Base-by-base conservation (phyloP, 2,888 invertebrate genomes). In the Crocallis elinguaria region DNA sequence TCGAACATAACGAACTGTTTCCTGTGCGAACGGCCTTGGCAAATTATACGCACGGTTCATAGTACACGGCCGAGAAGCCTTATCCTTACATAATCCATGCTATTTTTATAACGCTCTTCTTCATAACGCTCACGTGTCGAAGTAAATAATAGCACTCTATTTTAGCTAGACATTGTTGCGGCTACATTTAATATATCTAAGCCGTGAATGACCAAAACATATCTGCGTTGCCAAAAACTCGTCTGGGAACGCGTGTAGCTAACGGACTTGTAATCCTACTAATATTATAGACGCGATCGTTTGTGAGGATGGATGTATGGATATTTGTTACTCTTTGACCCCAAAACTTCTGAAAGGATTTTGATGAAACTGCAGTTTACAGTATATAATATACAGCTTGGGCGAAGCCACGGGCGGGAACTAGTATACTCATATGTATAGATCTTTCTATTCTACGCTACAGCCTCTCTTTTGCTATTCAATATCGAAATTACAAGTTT, bases 31-130 rank as follows among this genome's bases (percentile, higher is more conserved):
- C 43, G 72, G 57, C 71, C 71, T 73, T 66, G 71, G 46, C 29
- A 6, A 39, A 45, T 56, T 5, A 23, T 23, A 23, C 23, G 7
- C n/a, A 25, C 5, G n/a, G 19, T 35, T 12, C 27, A 29, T 12
- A 43, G 8, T 16, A 9, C n/a, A 37, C 29, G 29, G 38, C 50
- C 48, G 48, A 42, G 71, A 81, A 82, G 75, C 83, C 80, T 71
- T 74, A 77, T 53, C 46, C 59, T 71, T 64, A 57, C 57, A 36
- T 46, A 51, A 50, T 53, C 45, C 50, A 38, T 42, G 43, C 52
- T 66, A 67, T 73, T 68, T 64, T 57, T 65, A 48, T 51, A 54
- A 59, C 51, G 43, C 60, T 56, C 60, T 65, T 25, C 43, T 43
- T 45, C 12, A 52, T 53, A 37, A 39, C 30, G 27, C 41, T 21